These are phyloP conservation scores for Silurus lanzhouensis DNA, from an alignment of 2,797 vertebrate species.

Conservation along the genomic window DNA sequence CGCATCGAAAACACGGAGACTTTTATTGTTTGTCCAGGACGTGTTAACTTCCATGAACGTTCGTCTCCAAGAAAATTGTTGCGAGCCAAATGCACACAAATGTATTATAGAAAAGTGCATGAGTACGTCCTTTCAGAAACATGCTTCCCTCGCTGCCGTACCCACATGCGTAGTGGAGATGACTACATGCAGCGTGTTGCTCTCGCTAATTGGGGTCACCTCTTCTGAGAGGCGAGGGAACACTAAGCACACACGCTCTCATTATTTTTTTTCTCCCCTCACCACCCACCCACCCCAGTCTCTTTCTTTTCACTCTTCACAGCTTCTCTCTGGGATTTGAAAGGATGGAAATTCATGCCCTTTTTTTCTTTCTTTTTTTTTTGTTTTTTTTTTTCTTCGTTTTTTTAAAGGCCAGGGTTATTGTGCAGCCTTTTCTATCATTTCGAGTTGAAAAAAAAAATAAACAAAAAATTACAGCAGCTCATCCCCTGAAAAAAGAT, in stretches of 20 bases:
- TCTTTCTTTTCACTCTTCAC: not conserved
- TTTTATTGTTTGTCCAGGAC: not conserved
- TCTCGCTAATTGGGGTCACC: constrained; percentile 34
- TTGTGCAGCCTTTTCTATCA: not conserved
- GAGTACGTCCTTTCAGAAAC: not conserved
- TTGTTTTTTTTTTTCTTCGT: not conserved
- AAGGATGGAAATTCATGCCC: constrained; percentile 8
- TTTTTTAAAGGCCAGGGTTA: constrained; percentile 1
- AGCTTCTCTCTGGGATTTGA: not conserved
- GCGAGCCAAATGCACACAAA: not conserved
- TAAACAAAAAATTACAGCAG: not conserved
- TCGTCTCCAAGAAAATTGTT: not conserved
- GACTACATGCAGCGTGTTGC: not conserved
- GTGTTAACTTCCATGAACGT: not conserved
- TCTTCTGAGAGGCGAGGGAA: constrained; percentile 23
- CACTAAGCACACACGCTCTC: constrained; percentile 7
- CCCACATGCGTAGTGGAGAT: not conserved
- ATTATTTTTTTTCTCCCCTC: not conserved
- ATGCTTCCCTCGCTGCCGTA: not conserved
- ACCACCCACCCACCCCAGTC: too few relatives aligned
- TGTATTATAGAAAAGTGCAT: not conserved
- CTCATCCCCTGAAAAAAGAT: not conserved
- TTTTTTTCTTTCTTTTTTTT: not conserved
- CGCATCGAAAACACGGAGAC: not conserved
- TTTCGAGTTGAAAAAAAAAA: not conserved